Evolutionary conservation across 92 coral and sea anemone genomes (phyloP), one percentile per base, ranked within the genome.

Genomic region (Muricea muricata): DNA sequence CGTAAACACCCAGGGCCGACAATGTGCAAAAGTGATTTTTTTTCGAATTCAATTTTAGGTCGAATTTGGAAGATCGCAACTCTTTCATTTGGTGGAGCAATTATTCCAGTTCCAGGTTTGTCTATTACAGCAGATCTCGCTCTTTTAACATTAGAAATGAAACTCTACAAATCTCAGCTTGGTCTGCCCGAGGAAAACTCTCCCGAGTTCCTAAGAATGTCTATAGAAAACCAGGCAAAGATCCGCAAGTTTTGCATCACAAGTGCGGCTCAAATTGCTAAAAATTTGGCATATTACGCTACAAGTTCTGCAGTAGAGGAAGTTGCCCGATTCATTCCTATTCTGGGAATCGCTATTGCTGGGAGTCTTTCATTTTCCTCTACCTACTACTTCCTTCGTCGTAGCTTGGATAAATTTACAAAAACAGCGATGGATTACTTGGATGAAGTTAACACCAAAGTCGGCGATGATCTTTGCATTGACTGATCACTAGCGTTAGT

Each of bases 171-270:
- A n/a, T n/a, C n/a, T n/a, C n/a, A n/a, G n/a, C n/a, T n/a, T n/a
- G 87, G 87, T 37, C 75, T 87, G 25, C 91, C 91, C 48, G 87
- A 63, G 18, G 83, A 75, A 87, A 87, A 82, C 17, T 57, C 84
- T 0, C 18, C 4, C n/a, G 78, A 72, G 6, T 87, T 82, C 72
- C 78, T 39, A 26, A 60, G 32, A 52, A 71, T 87, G 67, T 42
- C 37, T 0, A 55, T 61, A 18, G 65, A 25, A 35, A 58, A 41
- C 63, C 87, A 82, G 52, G 75, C 31, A 37, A 45, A 57, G 33
- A 15, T 87, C 30, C 76, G 78, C 17, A 65, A 75, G 55, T 33
- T 87, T 23, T 73, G 63, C 60, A 8, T 75, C n/a, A 72, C 87
- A 7, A 75, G 65, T 11, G 69, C 83, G 6, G 41, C 69, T 29